Conservation (phyloP, 2,797 vertebrate species). For the Characodon lateralis region DNA sequence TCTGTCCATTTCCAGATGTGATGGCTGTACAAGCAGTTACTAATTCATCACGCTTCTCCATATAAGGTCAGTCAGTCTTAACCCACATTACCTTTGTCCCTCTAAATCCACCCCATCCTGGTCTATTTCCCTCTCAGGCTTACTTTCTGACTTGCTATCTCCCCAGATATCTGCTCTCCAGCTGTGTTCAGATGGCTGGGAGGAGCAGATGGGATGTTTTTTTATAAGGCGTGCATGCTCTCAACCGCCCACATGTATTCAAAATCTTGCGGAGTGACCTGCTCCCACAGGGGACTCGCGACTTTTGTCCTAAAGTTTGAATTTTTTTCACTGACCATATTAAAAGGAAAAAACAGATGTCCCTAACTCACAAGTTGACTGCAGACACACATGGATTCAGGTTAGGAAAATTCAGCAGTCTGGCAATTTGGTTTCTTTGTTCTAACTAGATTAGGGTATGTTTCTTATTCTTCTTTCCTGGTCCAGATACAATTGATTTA, state of each 20-base stretch:
- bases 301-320: slow-evolving; percentile 57
- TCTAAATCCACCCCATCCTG: slow-evolving; percentile 45
- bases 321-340: slow-evolving; percentile 47
- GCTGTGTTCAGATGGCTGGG: slow-evolving; percentile 76
- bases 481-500: slow-evolving; percentile 33
- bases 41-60: slow-evolving; percentile 11
- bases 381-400: slow-evolving; percentile 57
- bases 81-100: slow-evolving; percentile 70
- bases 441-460: slow-evolving; percentile 64
- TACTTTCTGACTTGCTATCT: slow-evolving; percentile 28
- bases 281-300: slow-evolving; percentile 44
- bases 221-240: slow-evolving; percentile 42
- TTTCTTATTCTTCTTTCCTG: slow-evolving; percentile 14
- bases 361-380: slow-evolving; percentile 45
- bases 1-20: slow-evolving; percentile 40
- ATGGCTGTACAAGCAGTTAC: neutral
- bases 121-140: slow-evolving; percentile 23
- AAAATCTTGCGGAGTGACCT: slow-evolving; percentile 36
- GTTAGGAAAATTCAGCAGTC: slow-evolving; percentile 65
- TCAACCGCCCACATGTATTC: slow-evolving; percentile 23
- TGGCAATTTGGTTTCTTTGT: slow-evolving; percentile 51
- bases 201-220: slow-evolving; percentile 46
- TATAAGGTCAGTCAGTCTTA: slow-evolving; percentile 38
- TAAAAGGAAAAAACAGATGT: slow-evolving; percentile 67
- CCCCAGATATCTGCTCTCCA: slow-evolving; percentile 74